Evolutionary conservation across 1,140 invertebrate genomes (phyloP).

Genomic region (Brachionus asplanchnoidis): DNA sequence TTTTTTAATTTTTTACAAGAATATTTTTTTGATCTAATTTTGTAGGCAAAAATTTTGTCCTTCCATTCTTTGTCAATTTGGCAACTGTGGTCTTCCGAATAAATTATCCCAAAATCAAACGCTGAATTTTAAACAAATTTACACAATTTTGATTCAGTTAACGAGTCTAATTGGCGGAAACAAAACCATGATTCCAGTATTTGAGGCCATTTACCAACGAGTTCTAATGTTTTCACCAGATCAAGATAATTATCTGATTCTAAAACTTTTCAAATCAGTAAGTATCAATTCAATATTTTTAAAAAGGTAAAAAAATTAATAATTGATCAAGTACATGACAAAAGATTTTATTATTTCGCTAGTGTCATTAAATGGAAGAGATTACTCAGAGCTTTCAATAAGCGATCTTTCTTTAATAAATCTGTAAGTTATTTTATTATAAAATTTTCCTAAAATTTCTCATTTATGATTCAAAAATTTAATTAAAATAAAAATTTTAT

Average conservation of each 20-base stretch:
- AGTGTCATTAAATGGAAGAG: not conserved
- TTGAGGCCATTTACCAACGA: slow-evolving; percentile 36
- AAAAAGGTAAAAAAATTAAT: not conserved
- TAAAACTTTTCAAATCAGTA: slow-evolving; percentile 35
- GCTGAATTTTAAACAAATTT: slow-evolving; percentile 34
- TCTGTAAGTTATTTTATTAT: not conserved
- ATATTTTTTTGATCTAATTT: not conserved
- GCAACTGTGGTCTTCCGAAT: not conserved
- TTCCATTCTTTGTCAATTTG: slow-evolving; percentile 33
- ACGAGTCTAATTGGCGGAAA: slow-evolving; percentile 12
- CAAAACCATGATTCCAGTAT: slow-evolving; percentile 6
- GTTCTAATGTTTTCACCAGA: slow-evolving; percentile 12
- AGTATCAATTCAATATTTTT: not conserved
- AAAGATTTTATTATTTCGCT: slow-evolving; percentile 1
- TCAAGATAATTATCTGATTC: not conserved
- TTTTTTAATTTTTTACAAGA: not conserved
- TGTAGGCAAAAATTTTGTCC: slow-evolving; percentile 32
- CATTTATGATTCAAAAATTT: too few relatives aligned
- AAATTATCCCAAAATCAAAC: not conserved
- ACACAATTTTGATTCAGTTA: slow-evolving; percentile 22
- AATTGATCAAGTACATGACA: not conserved
- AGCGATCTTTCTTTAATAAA: slow-evolving; percentile 3
- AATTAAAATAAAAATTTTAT: not conserved
- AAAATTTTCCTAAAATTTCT: not conserved
- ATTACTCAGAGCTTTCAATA: not conserved